Evolutionary conservation across 2,797 vertebrate genomes (phyloP).

Genomic region (Tragopan temminckii): DNA sequence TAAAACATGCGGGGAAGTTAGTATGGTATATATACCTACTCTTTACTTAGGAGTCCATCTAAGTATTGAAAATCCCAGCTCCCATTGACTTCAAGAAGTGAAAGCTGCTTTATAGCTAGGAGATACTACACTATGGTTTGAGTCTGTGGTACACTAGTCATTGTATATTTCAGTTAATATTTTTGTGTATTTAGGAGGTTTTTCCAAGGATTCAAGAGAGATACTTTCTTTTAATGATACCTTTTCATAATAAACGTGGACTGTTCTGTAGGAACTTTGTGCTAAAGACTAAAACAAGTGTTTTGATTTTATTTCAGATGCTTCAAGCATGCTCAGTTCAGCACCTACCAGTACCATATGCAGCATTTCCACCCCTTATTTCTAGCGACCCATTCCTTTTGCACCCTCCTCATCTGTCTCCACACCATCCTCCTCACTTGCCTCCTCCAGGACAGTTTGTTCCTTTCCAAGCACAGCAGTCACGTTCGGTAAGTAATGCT

Average conservation of each 20-base stretch:
- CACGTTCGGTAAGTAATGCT: slow-evolving; percentile 90
- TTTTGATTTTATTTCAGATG: slow-evolving; percentile 86
- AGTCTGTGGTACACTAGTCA: background rate
- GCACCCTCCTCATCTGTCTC: slow-evolving; percentile 91
- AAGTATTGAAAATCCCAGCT: background rate
- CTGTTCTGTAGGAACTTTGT: background rate
- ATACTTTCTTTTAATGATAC: background rate
- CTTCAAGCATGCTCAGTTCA: slow-evolving; percentile 96
- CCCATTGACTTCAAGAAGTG: background rate
- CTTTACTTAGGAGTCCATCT: background rate
- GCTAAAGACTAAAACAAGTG: background rate
- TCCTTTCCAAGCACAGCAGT: slow-evolving; percentile 96
- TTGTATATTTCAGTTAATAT: background rate
- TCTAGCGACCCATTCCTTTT: slow-evolving; percentile 96
- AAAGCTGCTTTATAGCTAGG: background rate
- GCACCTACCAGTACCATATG: slow-evolving; percentile 94
- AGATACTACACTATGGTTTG: background rate
- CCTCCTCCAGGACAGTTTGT: slow-evolving; percentile 93
- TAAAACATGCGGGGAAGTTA: background rate
- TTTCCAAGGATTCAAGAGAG: background rate
- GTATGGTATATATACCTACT: background rate
- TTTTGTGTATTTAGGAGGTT: background rate
- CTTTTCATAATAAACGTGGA: background rate
- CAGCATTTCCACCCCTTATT: slow-evolving; percentile 93
- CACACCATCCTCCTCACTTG: slow-evolving; percentile 92